These are phyloP conservation scores for Agapetus fuscipes DNA, from an alignment of 2,888 invertebrate genomes.

Conservation along the genomic window DNA sequence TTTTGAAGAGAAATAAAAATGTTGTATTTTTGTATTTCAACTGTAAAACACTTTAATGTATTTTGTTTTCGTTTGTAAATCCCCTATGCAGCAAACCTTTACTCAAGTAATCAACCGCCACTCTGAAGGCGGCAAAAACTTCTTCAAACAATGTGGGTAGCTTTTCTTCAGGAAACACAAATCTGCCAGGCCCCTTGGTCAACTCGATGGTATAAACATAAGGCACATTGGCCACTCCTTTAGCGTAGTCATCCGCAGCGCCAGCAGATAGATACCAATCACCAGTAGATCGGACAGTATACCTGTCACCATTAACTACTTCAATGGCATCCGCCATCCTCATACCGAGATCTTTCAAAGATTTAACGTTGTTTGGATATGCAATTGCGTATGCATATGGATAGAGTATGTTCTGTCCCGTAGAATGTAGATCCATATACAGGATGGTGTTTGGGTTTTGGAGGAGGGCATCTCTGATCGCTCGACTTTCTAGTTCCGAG, in stretches of 20 bases:
- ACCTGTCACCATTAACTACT: conserved; percentile 36
- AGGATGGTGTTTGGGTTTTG: too few relatives aligned
- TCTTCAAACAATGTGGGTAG: conserved; percentile 21
- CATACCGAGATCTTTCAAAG: conserved; percentile 35
- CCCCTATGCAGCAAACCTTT: too few relatives aligned
- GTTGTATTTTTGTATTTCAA: too few relatives aligned
- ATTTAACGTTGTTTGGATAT: conserved; percentile 42
- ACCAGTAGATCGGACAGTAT: conserved; percentile 40
- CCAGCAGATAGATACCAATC: conserved; percentile 53
- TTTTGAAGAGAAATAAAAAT: too few relatives aligned
- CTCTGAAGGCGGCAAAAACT: too few relatives aligned
- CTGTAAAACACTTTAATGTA: too few relatives aligned
- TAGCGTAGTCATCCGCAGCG: conserved; percentile 53
- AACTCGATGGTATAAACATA: conserved; percentile 53
- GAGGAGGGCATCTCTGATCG: conserved; percentile 46
- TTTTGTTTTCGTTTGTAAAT: too few relatives aligned
- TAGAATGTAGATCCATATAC: conserved; percentile 61
- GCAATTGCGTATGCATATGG: conserved; percentile 53
- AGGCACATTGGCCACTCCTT: conserved; percentile 42
- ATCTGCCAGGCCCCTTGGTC: conserved; percentile 47
- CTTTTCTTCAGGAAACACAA: conserved; percentile 50
- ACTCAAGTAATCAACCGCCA: too few relatives aligned
- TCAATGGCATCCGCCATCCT: conserved; percentile 35
- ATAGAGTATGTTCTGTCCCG: conserved; percentile 52
- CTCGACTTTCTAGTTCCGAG: conserved; percentile 51